phyloP scores from a whole-genome alignment of 2,113 vertebrate species.

The Gadus chalcogrammus region DNA sequence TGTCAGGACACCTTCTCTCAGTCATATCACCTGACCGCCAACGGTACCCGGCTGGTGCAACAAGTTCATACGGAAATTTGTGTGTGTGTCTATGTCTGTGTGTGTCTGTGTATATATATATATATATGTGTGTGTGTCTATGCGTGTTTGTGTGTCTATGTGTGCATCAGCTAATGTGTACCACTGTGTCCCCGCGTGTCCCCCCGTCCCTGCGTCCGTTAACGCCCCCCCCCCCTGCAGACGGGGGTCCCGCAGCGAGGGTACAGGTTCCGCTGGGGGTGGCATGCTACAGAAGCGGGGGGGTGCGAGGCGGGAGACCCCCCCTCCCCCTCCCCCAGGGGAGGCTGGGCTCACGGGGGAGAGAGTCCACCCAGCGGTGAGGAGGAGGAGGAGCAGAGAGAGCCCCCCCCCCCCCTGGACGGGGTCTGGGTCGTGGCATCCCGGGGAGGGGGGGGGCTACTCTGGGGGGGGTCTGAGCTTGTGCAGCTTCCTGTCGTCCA shows the following conservation, averaged over 20 bases:
- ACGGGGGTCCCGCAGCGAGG: conserved; percentile 26
- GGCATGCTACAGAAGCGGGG: conserved; percentile 56
- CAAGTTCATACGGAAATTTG: conserved; percentile 50
- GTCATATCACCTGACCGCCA: conserved; percentile 50
- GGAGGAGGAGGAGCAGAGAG: conserved; percentile 26
- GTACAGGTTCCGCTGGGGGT: conserved; percentile 48
- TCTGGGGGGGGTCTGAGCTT: conserved; percentile 85
- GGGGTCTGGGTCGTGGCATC: conserved; percentile 38
- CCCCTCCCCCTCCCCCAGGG: not conserved
- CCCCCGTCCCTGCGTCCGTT: conserved; percentile 13
- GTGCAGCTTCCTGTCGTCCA: conserved; percentile 86
- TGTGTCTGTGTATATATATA: not conserved
- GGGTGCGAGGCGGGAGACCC: conserved; percentile 47
- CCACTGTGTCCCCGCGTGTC: conserved; percentile 17
- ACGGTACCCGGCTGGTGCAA: conserved; percentile 56
- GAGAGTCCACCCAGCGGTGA: conserved; percentile 3
- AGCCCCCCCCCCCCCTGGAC: conserved; percentile 21
- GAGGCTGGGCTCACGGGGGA: conserved; percentile 53
- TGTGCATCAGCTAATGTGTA: too few relatives aligned
- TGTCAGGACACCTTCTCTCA: conserved; percentile 44
- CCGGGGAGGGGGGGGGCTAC: conserved; percentile 55
- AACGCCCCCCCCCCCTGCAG: conserved; percentile 22
- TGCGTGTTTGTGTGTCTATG: too few relatives aligned
- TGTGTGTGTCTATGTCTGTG: too few relatives aligned
- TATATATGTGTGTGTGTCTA: not conserved